A percentile compares a stretch with the other conserved stretches of the same genome.
Conservation (phyloP, 2,113 vertebrate species). For the Gracilinanus agilis region DNA sequence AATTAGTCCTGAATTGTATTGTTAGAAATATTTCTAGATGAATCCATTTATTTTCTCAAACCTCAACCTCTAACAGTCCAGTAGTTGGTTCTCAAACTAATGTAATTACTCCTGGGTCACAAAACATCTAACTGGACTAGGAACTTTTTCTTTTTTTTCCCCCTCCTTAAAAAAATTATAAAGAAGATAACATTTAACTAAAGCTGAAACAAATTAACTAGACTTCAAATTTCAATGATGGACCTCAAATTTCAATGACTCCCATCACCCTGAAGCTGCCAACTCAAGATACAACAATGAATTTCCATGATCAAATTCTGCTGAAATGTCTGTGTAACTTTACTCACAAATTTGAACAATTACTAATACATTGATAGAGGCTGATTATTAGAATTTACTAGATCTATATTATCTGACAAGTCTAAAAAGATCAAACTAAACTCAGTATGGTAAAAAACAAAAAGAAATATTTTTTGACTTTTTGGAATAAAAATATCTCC, state of each 20-base stretch:
- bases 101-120: too few relatives aligned
- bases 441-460: not conserved
- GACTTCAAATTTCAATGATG: constrained; percentile 63
- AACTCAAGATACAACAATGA: constrained; percentile 46
- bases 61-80: too few relatives aligned
- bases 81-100: too few relatives aligned
- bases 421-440: constrained; percentile 25
- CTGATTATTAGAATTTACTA: constrained; percentile 55
- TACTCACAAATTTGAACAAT: constrained; percentile 54
- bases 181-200: constrained; percentile 70
- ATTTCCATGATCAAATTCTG: constrained; percentile 67
- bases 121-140: too few relatives aligned
- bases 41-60: too few relatives aligned
- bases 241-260: constrained; percentile 62
- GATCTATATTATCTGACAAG: constrained; percentile 32
- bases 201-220: constrained; percentile 74
- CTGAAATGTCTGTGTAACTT: constrained; percentile 44
- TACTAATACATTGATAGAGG: constrained; percentile 46
- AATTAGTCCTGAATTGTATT: too few relatives aligned
- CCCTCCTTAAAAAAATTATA: constrained; percentile 23
- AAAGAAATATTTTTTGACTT: not conserved
- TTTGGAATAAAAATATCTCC: not conserved
- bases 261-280: constrained; percentile 51
- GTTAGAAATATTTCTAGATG: too few relatives aligned
- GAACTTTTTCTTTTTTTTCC: too few relatives aligned